Evolutionary conservation across 1,140 invertebrate genomes (phyloP), one percentile per base, ranked within the genome.

Genomic region (Orussus abietinus): DNA sequence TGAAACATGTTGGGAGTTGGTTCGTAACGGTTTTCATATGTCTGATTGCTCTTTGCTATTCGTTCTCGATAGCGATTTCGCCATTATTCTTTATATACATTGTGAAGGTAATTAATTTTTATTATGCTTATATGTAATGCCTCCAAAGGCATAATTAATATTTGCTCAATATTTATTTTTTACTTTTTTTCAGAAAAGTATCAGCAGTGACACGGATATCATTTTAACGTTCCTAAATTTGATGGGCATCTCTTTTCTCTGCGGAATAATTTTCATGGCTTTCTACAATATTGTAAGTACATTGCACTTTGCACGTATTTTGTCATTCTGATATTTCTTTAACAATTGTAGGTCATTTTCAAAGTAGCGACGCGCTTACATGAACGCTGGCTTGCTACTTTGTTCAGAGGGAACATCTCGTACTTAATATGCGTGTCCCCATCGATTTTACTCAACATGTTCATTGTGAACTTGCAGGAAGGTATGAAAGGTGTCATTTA

Each of bases 401-500:
- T 57, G 13, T 37, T 32, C 19, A 12, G 31, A 17, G 51, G 45
- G 2, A 45, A 51, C 17, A 51, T 57, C 17, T 47, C 48, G 4
- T 10, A 47, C 1, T 57, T 57, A 18, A 48, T 41, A 14, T 30
- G 30, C 1, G 18, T 42, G n/a, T 35, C 48, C 1, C 46, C 47
- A 7, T 49, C 51, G 10, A 19, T 50, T 2, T 25, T 57, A 5
- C 34, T 57, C 7, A 57, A 57, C 38, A 53, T 53, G 11, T 57
- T 38, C 26, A 53, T 43, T 40, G 28, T 53, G 3, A 46, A 57
- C 26, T 31, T 57, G 14, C 48, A 49, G 30, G 51, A 57, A 51
- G 52, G 51, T 54, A 37, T 7, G 19, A 20, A 26, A 41, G 29
- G 14, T 31, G 10, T 15, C 14, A 30, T 32, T 22, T 18, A 31